These are phyloP conservation scores for Hypercompe scribonia DNA, from an alignment of 2,888 invertebrate species.

Conservation along the genomic window DNA sequence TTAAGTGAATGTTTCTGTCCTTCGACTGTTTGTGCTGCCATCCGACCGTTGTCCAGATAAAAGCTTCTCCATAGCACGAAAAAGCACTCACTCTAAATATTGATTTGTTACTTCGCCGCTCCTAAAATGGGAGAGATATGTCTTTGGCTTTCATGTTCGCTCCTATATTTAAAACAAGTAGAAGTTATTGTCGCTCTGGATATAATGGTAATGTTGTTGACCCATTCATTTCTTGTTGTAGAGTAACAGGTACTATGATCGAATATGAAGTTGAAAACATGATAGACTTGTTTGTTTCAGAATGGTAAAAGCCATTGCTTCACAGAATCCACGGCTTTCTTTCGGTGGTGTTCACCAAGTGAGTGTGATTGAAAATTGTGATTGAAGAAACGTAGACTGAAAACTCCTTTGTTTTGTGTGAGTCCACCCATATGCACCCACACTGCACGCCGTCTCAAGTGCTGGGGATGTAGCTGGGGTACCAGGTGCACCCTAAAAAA, in stretches of 20 bases:
- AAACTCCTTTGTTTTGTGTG: too few species aligned
- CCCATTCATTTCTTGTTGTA: constrained; percentile 33
- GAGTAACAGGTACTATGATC: neutral
- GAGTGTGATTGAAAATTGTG: too few species aligned
- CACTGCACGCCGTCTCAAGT: too few species aligned
- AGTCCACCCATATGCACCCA: too few species aligned
- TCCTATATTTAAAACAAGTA: constrained; percentile 65
- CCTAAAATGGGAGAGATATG: constrained; percentile 80
- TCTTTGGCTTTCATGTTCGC: constrained; percentile 70
- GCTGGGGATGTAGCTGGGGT: too few species aligned
- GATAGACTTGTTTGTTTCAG: neutral
- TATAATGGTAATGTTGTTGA: constrained; percentile 31
- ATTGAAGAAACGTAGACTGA: too few species aligned
- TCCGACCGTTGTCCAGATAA: constrained; percentile 86
- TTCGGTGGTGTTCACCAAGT: too few species aligned
- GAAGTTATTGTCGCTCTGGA: constrained; percentile 55
- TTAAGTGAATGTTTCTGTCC: constrained; percentile 83
- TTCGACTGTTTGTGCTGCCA: constrained; percentile 81
- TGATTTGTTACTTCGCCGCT: constrained; percentile 85
- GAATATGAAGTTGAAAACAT: neutral
- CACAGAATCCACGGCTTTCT: too few species aligned
- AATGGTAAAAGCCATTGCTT: neutral
- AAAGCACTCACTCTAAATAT: constrained; percentile 87
- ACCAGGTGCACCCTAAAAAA: too few species aligned
- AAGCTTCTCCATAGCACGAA: constrained; percentile 86